Base-by-base conservation (phyloP, 2,888 invertebrate species). In the Netelia fuscicornis region DNA sequence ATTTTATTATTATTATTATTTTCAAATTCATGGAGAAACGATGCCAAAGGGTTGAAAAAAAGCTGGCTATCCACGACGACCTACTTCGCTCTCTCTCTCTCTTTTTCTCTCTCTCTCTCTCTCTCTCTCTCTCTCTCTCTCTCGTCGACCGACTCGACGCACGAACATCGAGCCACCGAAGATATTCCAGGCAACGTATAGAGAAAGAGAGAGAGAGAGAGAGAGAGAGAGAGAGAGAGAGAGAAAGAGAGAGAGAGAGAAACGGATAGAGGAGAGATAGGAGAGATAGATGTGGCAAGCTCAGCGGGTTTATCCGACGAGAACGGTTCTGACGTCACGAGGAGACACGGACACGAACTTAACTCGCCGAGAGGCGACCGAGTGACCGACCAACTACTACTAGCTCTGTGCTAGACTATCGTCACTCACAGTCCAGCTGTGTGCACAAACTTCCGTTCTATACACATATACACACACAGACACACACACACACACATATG, bases 321-420 rank as follows among this genome's bases (percentile, higher is more conserved):
- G 77, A 81, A 86, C 75, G 56, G 37, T 64, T 5, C 84, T 83
- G 86, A 86, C 86, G 86, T 86, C 85, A 86, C 79, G 60, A 68
- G 58, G 77, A 67, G 70, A 58, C 78, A 86, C 76, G 74, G 75
- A 83, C 74, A 42, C 81, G 84, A 81, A 30, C 30, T 30, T 30
- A 30, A 30, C 30, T 30, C 71, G 64, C 17, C 23, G 62, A 20
- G 62, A 44, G 65, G n/a, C 82, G 79, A 82, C 81, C 84, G 84
- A 82, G 64, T 84, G 81, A 86, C 86, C 86, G 82, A 79, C 81
- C 75, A 80, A n/a, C n/a, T n/a, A n/a, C n/a, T n/a, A 58, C 77
- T 65, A 58, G 48, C 58, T 68, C 30, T 67, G 70, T 67, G 81
- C 72, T 76, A 64, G 56, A 25, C 48, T 44, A 30, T 58, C 58